Evolutionary conservation across 2,797 vertebrate genomes (phyloP), one percentile per base, ranked within the genome.

Genomic region (Linurgus olivaceus): DNA sequence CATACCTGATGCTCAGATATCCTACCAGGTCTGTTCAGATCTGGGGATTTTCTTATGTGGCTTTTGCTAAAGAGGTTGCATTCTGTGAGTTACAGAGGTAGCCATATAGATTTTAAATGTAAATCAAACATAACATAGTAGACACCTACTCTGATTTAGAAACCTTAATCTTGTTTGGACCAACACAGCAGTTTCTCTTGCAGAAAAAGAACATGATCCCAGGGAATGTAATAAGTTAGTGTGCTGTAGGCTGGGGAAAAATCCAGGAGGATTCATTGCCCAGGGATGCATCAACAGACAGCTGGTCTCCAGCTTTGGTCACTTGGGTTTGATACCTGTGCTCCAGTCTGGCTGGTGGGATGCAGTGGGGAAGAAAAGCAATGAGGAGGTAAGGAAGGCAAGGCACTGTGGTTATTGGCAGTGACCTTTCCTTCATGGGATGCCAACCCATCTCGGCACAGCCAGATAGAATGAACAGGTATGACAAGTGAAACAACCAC

Each of bases 391-490:
- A 29, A 61, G 14, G 35, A 65, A 88, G 47, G 28, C 44, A 45
- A 40, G n/a, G 20, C 59, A 42, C 31, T 1, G 8, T 0, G 1
- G 29, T 45, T 73, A 28, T 3, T 3, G 0, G 38, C 9, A 17
- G 14, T 0, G 10, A n/a, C 47, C 33, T 54, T 71, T 51, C 47
- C 35, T 57, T 75, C 31, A 15, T 0, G n/a, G 4, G 31, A 54
- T 61, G 29, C 26, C 1, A 9, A 54, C 37, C 42, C 35, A 26
- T 17, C 20, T 48, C 0, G 0, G 12, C 42, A n/a, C 1, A 48
- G 54, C 10, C 35, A 45, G 57, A 48, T 6, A 48, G 90, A 88
- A 58, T 7, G 29, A 83, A 73, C 18, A 7, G 2, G 37, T 82
- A 58, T 0, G 0, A 45, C 0, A 4, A 87, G 23, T 5, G 44